Conservation (phyloP, 2,888 invertebrate species). For the Opisthograptis luteolata region DNA sequence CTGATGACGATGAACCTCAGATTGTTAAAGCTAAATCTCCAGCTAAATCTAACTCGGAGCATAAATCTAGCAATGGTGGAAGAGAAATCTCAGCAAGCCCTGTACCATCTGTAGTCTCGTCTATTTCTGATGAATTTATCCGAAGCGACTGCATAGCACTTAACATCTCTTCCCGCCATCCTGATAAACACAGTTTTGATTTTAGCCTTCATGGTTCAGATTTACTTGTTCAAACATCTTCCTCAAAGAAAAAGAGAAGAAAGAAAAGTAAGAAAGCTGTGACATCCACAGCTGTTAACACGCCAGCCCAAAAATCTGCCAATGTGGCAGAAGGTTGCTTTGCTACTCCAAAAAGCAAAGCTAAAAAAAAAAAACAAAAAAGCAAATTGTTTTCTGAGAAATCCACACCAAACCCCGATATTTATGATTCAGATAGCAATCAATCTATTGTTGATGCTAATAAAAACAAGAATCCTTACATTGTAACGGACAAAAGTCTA, state of each 20-base stretch:
- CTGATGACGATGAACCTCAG: constrained; percentile 72
- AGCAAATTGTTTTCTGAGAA: constrained; percentile 67
- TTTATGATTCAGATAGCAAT: constrained; percentile 85
- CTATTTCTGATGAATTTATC: constrained; percentile 79
- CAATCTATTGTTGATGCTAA: constrained; percentile 59
- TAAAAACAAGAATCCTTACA: constrained; percentile 56
- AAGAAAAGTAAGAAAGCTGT: constrained; percentile 65
- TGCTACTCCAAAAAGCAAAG: constrained; percentile 78
- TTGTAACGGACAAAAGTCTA: constrained; percentile 68
- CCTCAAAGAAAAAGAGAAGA: constrained; percentile 72
- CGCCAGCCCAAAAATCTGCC: constrained; percentile 37
- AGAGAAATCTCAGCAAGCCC: constrained; percentile 71
- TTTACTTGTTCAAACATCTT: constrained; percentile 62
- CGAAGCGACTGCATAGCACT: constrained; percentile 77
- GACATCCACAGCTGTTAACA: constrained; percentile 58
- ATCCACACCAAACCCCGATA: constrained; percentile 74
- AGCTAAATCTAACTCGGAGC: constrained; percentile 38
- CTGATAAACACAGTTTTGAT: constrained; percentile 72
- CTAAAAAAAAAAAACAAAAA: constrained; percentile 72
- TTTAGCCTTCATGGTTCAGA: constrained; percentile 79
- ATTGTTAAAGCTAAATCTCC: constrained; percentile 46
- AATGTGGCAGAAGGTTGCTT: constrained; percentile 61
- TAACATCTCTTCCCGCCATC: constrained; percentile 72
- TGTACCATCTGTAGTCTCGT: constrained; percentile 77
- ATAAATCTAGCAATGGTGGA: constrained; percentile 44